Conservation (phyloP, 2,113 vertebrate genomes). For the Pimephales promelas region DNA sequence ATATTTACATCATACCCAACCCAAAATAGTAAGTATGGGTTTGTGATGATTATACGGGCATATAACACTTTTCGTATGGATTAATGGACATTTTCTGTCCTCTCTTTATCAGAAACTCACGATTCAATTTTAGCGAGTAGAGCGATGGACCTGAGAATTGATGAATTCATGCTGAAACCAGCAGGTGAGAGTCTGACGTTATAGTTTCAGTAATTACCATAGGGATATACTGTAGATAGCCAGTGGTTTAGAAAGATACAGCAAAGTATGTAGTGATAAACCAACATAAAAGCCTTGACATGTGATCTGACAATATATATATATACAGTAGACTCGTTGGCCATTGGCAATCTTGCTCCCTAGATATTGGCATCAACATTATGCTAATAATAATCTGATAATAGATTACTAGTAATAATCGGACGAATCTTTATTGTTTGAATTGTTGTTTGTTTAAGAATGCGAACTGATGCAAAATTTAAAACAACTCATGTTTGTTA, state of each 20-base stretch:
- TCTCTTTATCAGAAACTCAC: slow-evolving; percentile 71
- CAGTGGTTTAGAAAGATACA: neutral
- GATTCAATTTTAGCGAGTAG: slow-evolving; percentile 91
- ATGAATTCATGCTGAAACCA: slow-evolving; percentile 85
- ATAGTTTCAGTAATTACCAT: neutral
- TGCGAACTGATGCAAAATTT: neutral
- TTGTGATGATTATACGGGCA: neutral
- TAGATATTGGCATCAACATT: no score
- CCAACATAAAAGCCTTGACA: neutral
- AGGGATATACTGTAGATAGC: neutral
- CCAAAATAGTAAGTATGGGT: slow-evolving; percentile 82
- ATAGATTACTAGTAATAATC: no score
- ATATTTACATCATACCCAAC: slow-evolving; percentile 85
- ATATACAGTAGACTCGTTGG: no score
- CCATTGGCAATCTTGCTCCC: no score
- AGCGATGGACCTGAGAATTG: slow-evolving; percentile 84
- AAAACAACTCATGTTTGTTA: neutral
- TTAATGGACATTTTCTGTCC: neutral
- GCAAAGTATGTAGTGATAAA: neutral
- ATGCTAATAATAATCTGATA: no score
- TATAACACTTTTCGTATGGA: neutral
- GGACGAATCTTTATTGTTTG: no score
- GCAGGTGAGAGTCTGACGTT: slow-evolving; percentile 78
- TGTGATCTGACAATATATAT: neutral
- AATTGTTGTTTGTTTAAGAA: neutral